These are phyloP conservation scores for Carlito syrichta DNA, from an alignment of 2,113 vertebrate genomes.

Conservation along the genomic window DNA sequence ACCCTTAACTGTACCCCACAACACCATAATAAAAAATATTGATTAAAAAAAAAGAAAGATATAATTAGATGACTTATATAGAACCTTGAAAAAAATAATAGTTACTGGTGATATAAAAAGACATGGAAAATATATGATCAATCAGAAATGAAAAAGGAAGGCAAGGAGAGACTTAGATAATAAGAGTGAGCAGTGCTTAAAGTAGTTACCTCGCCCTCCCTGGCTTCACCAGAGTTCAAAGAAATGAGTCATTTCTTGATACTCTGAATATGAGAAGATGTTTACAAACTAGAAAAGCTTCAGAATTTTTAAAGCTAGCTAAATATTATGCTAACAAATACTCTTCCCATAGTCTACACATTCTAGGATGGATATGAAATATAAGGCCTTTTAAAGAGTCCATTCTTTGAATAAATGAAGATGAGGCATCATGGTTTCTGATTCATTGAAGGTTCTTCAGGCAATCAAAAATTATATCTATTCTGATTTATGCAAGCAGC, in stretches of 20 bases:
- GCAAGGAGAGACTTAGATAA: neutral
- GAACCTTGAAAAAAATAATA: neutral
- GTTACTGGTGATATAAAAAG: neutral
- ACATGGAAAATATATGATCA: neutral
- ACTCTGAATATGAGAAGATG: neutral
- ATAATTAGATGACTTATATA: neutral
- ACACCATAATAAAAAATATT: no score
- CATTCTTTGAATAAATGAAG: neutral
- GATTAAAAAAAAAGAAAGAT: no score
- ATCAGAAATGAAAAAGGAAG: neutral
- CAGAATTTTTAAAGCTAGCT: neutral
- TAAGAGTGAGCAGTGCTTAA: neutral
- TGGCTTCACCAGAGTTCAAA: neutral
- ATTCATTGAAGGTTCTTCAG: neutral
- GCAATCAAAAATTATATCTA: neutral
- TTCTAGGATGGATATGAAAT: neutral
- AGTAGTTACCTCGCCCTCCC: neutral
- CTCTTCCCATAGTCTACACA: neutral
- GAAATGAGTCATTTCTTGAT: neutral
- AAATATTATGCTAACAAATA: neutral
- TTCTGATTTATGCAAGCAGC: neutral
- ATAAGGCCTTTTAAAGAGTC: neutral
- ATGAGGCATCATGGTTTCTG: neutral
- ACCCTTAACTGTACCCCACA: no score
- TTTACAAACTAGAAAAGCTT: neutral